Conservation (phyloP, 2,797 vertebrate genomes). For the Ciconia nigra region DNA sequence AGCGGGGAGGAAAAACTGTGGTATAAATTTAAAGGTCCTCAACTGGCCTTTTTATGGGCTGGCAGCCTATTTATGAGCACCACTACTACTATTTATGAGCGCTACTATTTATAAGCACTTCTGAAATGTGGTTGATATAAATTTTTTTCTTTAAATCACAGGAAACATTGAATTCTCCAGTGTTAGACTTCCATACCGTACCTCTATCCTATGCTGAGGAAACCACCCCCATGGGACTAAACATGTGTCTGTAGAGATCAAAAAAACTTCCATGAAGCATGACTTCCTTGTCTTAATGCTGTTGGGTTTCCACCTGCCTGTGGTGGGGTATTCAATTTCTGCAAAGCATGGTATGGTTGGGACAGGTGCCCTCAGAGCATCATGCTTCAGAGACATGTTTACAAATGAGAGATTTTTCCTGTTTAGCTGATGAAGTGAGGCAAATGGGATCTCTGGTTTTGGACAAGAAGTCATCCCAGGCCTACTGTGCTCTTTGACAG, state of each 20-base stretch:
- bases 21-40: not conserved
- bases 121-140: not conserved
- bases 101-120: not conserved
- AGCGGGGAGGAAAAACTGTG: not conserved
- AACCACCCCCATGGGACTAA: not conserved
- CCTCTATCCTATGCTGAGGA: not conserved
- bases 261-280: not conserved
- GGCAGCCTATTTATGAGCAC: not conserved
- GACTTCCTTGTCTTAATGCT: not conserved
- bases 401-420: not conserved
- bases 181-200: not conserved
- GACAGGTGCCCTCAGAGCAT: not conserved
- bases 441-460: not conserved
- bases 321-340: not conserved
- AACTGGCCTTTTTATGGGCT: not conserved
- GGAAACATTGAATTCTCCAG: not conserved
- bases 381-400: not conserved
- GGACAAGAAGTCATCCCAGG: not conserved
- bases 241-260: not conserved
- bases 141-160: not conserved
- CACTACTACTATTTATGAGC: not conserved
- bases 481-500: not conserved
- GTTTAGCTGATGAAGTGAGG: not conserved
- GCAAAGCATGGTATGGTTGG: not conserved
- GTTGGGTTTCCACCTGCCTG: not conserved